A percentile compares a stretch with the other conserved stretches of the same genome.
Evolutionary conservation across 2,888 invertebrate species (phyloP).

Genomic region (Lepidocyrtinus sp.): DNA sequence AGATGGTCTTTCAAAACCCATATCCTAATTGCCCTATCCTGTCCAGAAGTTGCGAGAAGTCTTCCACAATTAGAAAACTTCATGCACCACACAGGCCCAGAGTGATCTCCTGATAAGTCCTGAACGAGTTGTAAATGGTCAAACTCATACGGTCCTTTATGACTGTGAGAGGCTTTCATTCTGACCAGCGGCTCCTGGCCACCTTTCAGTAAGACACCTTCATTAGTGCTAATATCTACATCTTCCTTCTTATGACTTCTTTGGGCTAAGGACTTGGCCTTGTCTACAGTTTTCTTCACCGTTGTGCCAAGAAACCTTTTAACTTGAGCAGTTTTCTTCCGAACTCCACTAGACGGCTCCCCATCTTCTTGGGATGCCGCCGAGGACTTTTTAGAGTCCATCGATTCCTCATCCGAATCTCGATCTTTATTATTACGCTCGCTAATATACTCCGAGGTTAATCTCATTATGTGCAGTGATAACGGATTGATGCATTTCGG

Average conservation of each 20-base stretch:
- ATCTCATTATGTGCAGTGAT: conserved; percentile 93
- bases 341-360: conserved; percentile 72
- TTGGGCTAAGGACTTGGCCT: conserved; percentile 90
- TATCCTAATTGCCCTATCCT: conserved; percentile 93
- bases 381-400: conserved; percentile 78
- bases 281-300: conserved; percentile 91
- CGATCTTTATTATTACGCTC: conserved; percentile 76
- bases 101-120: conserved; percentile 87
- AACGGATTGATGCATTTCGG: conserved; percentile 94
- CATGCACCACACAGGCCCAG: conserved; percentile 98
- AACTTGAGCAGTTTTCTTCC: conserved; percentile 73
- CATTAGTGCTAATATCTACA: conserved; percentile 87
- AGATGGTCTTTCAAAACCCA: conserved; percentile 95
- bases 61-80: conserved; percentile 97
- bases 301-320: conserved; percentile 82
- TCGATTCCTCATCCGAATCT: conserved; percentile 85
- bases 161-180: conserved; percentile 93
- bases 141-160: conserved; percentile 98
- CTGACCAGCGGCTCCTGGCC: conserved; percentile 69
- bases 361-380: conserved; percentile 75
- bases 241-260: conserved; percentile 83
- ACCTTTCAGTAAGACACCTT: conserved; percentile 76
- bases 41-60: conserved; percentile 95
- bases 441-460: conserved; percentile 89
- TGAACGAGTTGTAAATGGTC: conserved; percentile 91